Evolutionary conservation across 1,140 invertebrate genomes (phyloP), one percentile per base, ranked within the genome.

Genomic region (Dufourea novaeangliae): DNA sequence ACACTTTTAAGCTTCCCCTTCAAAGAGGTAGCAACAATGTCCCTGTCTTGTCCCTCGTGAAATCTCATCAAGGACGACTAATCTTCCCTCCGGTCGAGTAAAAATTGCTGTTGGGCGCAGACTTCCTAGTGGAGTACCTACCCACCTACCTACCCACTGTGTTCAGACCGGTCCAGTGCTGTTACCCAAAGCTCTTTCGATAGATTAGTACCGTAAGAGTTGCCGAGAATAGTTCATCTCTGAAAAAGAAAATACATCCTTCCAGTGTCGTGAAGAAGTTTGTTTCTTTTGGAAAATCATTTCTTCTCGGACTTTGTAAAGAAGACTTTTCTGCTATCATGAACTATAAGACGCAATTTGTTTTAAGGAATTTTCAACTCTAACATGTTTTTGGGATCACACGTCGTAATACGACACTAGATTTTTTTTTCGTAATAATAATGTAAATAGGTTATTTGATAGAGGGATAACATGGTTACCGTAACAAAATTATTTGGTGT

Each of bases 51-150:
- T 37, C 7, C 27, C 17, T 4, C 39, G 41, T 46, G 44, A 59
- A 62, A 27, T 61, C 25, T 64, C 70, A 34, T 63, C 57, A 52
- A 22, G 22, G 22, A 22, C 39, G 32, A 64, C 32, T 34, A 73
- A 73, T 73, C 59, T 64, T 39, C 29, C 14, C 25, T n/a, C 11
- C 17, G 22, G 11, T 6, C 14, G 29, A 27, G 29, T 32, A 63
- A 46, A 44, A 52, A 62, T 72, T 46, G 41, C 22, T 62, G 22
- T 46, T 29, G 20, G 10, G 14, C 17, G 17, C 12, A 14, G 29
- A 52, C 39, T 10, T n/a, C 32, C 27, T 11, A 1, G n/a, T n/a
- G n/a, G n/a, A n/a, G n/a, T n/a, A n/a, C n/a, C n/a, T n/a, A n/a
- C n/a, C n/a, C n/a, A n/a, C n/a, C n/a, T n/a, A n/a, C n/a, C n/a